These are phyloP conservation scores for Drosophila navojoa DNA, from an alignment of 1,140 invertebrate genomes.

Conservation along the genomic window DNA sequence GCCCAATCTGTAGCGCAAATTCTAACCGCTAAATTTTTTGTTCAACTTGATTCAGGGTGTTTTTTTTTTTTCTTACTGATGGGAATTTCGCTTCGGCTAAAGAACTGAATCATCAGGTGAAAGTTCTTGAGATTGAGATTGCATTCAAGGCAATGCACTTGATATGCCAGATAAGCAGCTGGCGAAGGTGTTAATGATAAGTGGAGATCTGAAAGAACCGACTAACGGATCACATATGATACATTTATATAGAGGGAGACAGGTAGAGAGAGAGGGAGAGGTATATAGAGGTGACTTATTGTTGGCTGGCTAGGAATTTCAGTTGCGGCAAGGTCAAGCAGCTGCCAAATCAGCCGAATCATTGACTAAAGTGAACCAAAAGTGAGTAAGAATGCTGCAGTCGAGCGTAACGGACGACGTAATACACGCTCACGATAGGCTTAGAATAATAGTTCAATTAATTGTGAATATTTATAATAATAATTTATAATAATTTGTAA, in stretches of 20 bases:
- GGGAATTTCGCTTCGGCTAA: slow-evolving; percentile 19
- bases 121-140: slow-evolving; percentile 48
- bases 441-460: too few relatives aligned
- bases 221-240: slow-evolving; percentile 4
- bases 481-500: too few relatives aligned
- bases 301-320: slow-evolving; percentile 17
- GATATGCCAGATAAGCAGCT: not conserved
- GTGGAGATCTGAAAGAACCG: slow-evolving; percentile 6
- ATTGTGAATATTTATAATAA: too few relatives aligned
- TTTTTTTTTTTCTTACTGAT: slow-evolving; percentile 44
- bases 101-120: slow-evolving; percentile 44
- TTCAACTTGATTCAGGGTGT: slow-evolving; percentile 6
- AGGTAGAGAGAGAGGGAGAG: too few relatives aligned
- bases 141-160: slow-evolving; percentile 9
- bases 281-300: too few relatives aligned
- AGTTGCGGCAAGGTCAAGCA: slow-evolving; percentile 34
- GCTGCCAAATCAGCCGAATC: slow-evolving; percentile 49
- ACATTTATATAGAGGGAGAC: not conserved
- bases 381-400: not conserved
- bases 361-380: slow-evolving; percentile 8
- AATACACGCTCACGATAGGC: too few relatives aligned
- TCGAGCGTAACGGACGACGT: too few relatives aligned
- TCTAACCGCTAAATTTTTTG: slow-evolving; percentile 60
- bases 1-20: slow-evolving; percentile 28
- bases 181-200: slow-evolving; percentile 9